Conservation (phyloP, 2,113 vertebrate genomes). For the Nerophis lumbriciformis region DNA sequence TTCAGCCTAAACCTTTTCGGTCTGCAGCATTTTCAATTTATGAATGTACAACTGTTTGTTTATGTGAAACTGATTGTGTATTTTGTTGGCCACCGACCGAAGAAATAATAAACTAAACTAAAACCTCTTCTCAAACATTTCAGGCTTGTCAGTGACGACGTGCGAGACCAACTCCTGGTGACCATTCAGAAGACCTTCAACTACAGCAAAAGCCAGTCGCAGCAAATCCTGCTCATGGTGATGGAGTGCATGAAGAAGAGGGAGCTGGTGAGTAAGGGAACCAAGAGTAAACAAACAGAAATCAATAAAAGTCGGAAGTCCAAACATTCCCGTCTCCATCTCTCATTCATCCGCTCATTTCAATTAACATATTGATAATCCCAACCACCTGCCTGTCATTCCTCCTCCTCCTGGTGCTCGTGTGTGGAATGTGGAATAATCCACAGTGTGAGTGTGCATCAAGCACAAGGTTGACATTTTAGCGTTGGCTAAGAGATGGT, state of each 20-base stretch:
- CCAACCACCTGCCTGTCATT: slow-evolving; percentile 34
- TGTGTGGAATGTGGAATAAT: slow-evolving; percentile 32
- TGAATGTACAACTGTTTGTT: no score
- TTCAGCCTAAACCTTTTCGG: no score
- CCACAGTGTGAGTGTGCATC: background rate
- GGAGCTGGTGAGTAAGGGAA: slow-evolving; percentile 84
- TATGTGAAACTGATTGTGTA: no score
- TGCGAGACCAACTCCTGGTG: slow-evolving; percentile 89
- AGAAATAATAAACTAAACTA: no score
- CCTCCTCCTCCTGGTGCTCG: slow-evolving; percentile 19
- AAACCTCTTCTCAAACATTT: background rate
- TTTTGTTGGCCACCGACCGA: no score
- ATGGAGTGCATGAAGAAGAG: slow-evolving; percentile 98
- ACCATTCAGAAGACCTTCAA: slow-evolving; percentile 98
- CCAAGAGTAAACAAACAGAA: background rate
- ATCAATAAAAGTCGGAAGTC: slow-evolving; percentile 62
- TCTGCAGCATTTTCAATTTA: no score
- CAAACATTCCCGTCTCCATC: slow-evolving; percentile 48
- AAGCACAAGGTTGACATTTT: slow-evolving; percentile 2
- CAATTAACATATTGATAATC: slow-evolving; percentile 54
- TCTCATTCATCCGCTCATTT: slow-evolving; percentile 56
- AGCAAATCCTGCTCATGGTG: slow-evolving; percentile 87
- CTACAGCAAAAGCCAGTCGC: slow-evolving; percentile 86
- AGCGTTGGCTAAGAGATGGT: slow-evolving; percentile 12
- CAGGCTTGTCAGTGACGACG: slow-evolving; percentile 86